Percentiles rank a stretch among this genome's conserved stretches.
These are phyloP conservation scores for Triplophysa bombifrons DNA, from an alignment of 2,797 vertebrate genomes.

Conservation along the genomic window DNA sequence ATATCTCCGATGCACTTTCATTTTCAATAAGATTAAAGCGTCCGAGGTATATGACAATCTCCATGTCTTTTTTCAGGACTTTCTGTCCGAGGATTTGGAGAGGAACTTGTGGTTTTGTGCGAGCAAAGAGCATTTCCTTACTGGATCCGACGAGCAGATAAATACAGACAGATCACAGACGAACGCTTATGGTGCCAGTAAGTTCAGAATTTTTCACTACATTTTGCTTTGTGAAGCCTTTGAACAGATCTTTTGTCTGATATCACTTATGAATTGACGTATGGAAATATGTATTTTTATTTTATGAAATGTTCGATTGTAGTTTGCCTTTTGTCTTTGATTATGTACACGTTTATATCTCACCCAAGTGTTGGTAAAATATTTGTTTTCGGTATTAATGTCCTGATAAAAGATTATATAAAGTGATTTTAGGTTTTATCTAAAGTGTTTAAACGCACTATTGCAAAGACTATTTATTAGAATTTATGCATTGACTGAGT, in stretches of 20 bases:
- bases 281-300: background rate
- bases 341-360: background rate
- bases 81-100: slow-evolving; percentile 59
- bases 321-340: background rate
- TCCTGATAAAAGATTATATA: background rate
- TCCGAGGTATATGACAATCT: slow-evolving; percentile 4
- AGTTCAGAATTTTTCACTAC: slow-evolving; percentile 69
- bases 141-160: slow-evolving; percentile 61
- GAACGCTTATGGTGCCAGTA: slow-evolving; percentile 65
- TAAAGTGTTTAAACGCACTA: background rate
- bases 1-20: background rate
- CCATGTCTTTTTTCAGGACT: slow-evolving; percentile 52
- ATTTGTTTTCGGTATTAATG: background rate
- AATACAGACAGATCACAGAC: slow-evolving; percentile 58
- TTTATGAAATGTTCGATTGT: background rate
- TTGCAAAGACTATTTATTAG: background rate
- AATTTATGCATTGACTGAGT: slow-evolving; percentile 8
- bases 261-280: background rate
- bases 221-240: slow-evolving; percentile 47
- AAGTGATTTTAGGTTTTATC: background rate
- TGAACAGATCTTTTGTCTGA: slow-evolving; percentile 61
- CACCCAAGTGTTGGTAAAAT: background rate
- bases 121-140: slow-evolving; percentile 61
- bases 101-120: slow-evolving; percentile 60
- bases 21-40: slow-evolving; percentile 22